Evolutionary conservation across 2,797 vertebrate species (phyloP).

Genomic region (Strix occidentalis): DNA sequence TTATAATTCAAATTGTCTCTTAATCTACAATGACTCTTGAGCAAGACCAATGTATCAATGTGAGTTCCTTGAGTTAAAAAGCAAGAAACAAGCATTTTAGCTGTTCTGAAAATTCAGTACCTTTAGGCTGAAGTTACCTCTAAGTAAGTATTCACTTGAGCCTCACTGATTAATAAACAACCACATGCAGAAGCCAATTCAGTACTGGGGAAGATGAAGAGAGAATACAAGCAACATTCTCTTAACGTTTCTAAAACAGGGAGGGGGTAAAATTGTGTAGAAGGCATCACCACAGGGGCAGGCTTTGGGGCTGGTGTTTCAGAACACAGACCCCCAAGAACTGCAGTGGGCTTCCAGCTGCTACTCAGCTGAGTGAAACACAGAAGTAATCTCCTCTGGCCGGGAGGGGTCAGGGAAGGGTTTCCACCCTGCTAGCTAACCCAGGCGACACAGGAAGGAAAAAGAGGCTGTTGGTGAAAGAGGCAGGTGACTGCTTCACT

Average conservation of each 20-base stretch:
- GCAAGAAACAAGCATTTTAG: neutral
- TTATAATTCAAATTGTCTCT: conserved; percentile 8
- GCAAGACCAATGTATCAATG: neutral
- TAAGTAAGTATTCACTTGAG: neutral
- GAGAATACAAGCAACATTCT: neutral
- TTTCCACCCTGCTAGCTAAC: neutral
- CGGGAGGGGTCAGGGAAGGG: neutral
- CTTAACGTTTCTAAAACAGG: neutral
- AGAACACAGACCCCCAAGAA: neutral
- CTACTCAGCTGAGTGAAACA: neutral
- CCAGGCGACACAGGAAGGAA: neutral
- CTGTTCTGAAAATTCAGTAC: neutral
- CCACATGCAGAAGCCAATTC: neutral
- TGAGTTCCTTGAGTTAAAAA: neutral
- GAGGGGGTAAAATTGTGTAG: neutral
- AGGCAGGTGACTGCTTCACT: neutral
- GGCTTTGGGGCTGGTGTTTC: neutral
- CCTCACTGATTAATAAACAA: neutral
- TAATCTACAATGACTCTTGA: neutral
- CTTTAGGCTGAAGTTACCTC: neutral
- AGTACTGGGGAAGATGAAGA: neutral
- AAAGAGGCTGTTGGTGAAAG: neutral
- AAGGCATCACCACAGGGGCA: neutral
- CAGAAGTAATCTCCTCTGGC: neutral
- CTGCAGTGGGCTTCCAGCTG: neutral